Evolutionary conservation across 2,888 invertebrate species (phyloP), one percentile per base, ranked within the genome.

Genomic region (Nemapogon koenigi): DNA sequence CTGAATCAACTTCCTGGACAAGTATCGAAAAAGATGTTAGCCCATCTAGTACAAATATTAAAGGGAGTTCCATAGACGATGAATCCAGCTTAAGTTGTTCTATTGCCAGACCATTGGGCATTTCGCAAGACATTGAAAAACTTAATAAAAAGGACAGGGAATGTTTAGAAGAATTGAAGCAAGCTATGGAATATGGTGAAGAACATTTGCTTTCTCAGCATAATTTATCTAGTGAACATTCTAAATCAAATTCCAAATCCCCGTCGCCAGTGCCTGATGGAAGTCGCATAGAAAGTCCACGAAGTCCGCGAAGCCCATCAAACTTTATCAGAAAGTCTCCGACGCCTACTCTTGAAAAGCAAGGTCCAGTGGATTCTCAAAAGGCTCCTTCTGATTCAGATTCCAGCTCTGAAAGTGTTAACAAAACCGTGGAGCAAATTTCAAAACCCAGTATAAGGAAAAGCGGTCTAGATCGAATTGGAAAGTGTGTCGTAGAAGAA

Each of bases 1-100:
- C 90, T 2, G 90, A 91, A 52, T 88, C 88, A 0, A 86, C 84
- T 19, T 90, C 90, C 0, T 90, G 89, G 88, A 90, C 90, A 0
- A 88, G 88, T 50, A 85, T 87, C n/a, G 88, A 88, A 56, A 87
- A 87, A 59, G 87, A 87, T 54, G 69, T 75, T 1, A 87, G 86
- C 51, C 86, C 87, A 7, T 81, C 78, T 1, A 75, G 79, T 49
- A 72, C 80, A 8, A 76, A 83, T 41, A 82, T 85, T 42, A 87
- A 88, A 59, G 86, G 86, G 30, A 84, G 83, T 51, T 85, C 85
- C 1, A 69, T 85, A 14, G 86, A 86, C 30, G 88, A 89, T 44
- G 88, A 89, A 56, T 88, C 88, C 0, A 88, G 88, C 59, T 83
- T 86, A 0, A 88, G 88, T 59, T 90, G 90, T 57, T 90, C 91